Base-by-base conservation (phyloP, 1,140 invertebrate species). In the Wasmannia auropunctata region DNA sequence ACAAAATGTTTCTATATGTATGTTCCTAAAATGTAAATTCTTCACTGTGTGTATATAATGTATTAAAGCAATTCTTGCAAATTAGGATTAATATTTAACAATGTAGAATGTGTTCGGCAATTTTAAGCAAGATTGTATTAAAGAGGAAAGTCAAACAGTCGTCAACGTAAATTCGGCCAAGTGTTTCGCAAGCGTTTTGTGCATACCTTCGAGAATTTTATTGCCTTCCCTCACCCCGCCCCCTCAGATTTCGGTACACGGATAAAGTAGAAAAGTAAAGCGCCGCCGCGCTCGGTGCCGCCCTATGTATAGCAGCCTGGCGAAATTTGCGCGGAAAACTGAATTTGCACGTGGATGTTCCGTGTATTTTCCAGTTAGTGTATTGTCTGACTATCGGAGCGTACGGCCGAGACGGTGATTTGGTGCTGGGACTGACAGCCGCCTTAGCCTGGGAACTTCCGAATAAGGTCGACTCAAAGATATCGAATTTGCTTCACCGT, bases 391-490 rank as follows among this genome's bases (percentile, higher is more conserved):
- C 95, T 11, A 92, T 94, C 58, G 94, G 94, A 87, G 93, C 94
- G 63, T 93, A 94, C 83, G 92, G 91, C 8, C 91, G 90, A 72
- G 86, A 92, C 31, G 91, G 88, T 22, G 93, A 95, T 69, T 88
- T 95, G 54, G 94, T 95, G 16, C 72, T 95, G 34, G 95, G 95
- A 77, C 85, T 94, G 87, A 95, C 95, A 31, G 93, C 94, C 7
- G 95, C 95, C 16, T 90, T 95, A 81, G 95, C 95, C 43, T 95
- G 94, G 94, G 94, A 95, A 88, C 90, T 95, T 54, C 95, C 95
- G 19, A 93, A 60, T 76, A 93, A 95, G 88, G 87, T 95, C 19
- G 93, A 95, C 86, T 69, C 90, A 22, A 93, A 94, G 87, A 87
- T 93, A 80, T 89, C 88, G 56, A 88, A 93, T 75, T 87, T 93